These are phyloP conservation scores for Spilosoma lubricipeda DNA, from an alignment of 2,888 invertebrate genomes.

Conservation along the genomic window DNA sequence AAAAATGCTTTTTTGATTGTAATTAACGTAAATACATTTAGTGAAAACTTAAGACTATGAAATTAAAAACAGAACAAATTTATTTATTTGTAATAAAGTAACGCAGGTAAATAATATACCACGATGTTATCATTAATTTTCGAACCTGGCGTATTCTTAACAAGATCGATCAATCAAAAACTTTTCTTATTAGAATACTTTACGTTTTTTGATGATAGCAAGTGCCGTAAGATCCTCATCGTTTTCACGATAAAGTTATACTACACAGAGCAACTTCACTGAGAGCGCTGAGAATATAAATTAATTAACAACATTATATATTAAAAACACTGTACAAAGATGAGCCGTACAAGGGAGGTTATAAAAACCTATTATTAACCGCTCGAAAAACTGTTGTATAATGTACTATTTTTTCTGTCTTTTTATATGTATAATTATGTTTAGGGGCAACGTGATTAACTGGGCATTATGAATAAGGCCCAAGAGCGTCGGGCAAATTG, in stretches of 20 bases:
- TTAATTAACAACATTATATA: not conserved
- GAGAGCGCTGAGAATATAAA: not conserved
- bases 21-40: too few species aligned
- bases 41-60: too few species aligned
- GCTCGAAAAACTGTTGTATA: not conserved
- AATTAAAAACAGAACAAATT: too few species aligned
- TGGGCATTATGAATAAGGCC: too few species aligned
- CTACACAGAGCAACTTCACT: not conserved
- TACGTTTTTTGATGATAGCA: not conserved
- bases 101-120: not conserved
- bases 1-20: too few species aligned
- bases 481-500: too few species aligned
- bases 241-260: not conserved
- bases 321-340: not conserved
- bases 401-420: too few species aligned
- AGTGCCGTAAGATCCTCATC: not conserved
- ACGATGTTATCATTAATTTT: not conserved
- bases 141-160: not conserved
- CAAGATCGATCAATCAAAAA: slow-evolving; percentile 4
- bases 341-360: not conserved
- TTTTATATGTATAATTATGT: too few species aligned
- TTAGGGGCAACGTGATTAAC: too few species aligned
- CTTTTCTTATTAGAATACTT: not conserved
- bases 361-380: not conserved
- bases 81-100: not conserved